Percentiles rank a stretch among this genome's conserved stretches.
These are phyloP conservation scores for Cosmia trapezina DNA, from an alignment of 2,888 invertebrate species.

Conservation along the genomic window DNA sequence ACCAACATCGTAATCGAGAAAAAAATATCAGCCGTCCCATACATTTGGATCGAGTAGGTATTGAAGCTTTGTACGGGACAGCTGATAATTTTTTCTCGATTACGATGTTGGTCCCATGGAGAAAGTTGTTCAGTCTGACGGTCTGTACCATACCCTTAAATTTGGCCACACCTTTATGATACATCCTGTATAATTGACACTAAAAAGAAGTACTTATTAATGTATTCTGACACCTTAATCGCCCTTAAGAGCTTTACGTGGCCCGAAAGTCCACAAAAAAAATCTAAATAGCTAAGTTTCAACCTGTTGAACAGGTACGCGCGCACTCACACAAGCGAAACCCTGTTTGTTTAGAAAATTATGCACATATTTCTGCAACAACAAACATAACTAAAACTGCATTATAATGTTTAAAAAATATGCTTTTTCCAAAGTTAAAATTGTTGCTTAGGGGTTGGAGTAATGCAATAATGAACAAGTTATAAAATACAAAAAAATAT, in stretches of 20 bases:
- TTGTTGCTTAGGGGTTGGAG: neutral
- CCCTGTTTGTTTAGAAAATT: neutral
- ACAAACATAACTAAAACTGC: constrained; percentile 7
- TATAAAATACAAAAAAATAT: neutral
- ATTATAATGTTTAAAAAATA: constrained; percentile 12
- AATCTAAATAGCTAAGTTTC: constrained; percentile 3
- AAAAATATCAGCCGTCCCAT: too few relatives aligned
- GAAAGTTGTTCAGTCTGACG: too few relatives aligned
- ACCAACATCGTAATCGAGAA: too few relatives aligned
- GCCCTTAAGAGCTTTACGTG: neutral
- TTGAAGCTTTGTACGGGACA: too few relatives aligned
- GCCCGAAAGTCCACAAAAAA: neutral
- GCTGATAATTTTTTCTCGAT: too few relatives aligned
- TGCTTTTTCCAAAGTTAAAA: constrained; percentile 3
- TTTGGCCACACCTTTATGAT: too few relatives aligned
- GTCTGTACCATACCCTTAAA: too few relatives aligned
- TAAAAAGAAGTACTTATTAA: neutral
- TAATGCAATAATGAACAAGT: constrained; percentile 14
- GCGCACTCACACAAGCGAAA: neutral
- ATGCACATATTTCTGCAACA: neutral
- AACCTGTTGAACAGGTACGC: constrained; percentile 12
- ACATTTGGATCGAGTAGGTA: too few relatives aligned
- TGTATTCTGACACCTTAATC: neutral
- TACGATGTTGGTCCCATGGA: too few relatives aligned
- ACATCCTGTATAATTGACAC: neutral